These are phyloP conservation scores for Metallyticus violacea DNA, from an alignment of 2,888 invertebrate species.

Conservation along the genomic window DNA sequence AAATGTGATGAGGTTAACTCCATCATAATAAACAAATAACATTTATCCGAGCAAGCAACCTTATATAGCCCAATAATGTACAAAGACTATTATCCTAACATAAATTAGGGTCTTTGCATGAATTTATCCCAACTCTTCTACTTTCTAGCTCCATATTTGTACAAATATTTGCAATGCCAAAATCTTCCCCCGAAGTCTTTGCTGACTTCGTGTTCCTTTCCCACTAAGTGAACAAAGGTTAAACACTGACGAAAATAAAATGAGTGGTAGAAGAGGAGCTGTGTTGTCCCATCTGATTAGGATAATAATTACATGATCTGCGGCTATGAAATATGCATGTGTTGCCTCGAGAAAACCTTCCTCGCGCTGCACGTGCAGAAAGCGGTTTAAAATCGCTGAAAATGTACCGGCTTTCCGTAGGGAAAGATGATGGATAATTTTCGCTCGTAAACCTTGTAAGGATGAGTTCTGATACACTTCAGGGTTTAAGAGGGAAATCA, in stretches of 20 bases:
- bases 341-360: neutral
- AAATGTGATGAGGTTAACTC: no score
- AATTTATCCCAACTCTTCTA: no score
- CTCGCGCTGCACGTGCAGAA: neutral
- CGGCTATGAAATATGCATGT: neutral
- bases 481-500: neutral
- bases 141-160: no score
- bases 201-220: neutral
- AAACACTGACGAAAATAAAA: neutral
- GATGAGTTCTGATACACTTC: neutral
- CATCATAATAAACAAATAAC: no score
- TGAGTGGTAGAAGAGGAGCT: neutral
- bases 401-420: neutral
- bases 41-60: no score
- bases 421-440: neutral
- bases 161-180: neutral
- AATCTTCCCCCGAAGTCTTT: neutral
- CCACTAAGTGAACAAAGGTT: neutral
- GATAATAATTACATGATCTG: neutral
- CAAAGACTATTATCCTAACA: no score
- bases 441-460: neutral
- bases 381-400: neutral
- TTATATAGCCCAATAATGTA: no score
- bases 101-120: no score
- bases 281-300: neutral